Evolutionary conservation across 2,888 invertebrate species (phyloP), one percentile per base, ranked within the genome.

Genomic region (Willowsia nigromaculata): DNA sequence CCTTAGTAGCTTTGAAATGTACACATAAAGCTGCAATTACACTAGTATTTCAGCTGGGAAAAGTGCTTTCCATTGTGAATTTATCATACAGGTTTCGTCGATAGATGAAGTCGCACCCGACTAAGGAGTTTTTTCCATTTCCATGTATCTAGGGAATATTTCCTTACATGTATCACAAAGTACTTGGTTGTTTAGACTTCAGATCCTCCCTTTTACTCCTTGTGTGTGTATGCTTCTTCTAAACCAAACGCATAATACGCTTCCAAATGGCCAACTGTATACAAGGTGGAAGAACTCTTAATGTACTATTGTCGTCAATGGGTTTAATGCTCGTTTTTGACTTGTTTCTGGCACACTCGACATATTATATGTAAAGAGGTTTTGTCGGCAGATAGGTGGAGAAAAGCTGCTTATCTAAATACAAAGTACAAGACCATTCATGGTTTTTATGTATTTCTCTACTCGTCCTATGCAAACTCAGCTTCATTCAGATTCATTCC

Each of bases 401-500:
- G 56, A 56, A 25, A 56, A 25, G 56, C 25, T 56, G 25, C 56
- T 56, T 25, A 56, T 43, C 43, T n/a, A 15, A 47, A 11, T 47
- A 47, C 56, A 1, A 13, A 43, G n/a, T 22, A 65, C 65, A 74
- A 22, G 25, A 50, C 74, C 25, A 27, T 50, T 76, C 9, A 47
- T 76, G 50, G 18, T 53, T 18, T 43, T 40, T 27, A 22, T 43
- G 43, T 47, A 13, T 25, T 43, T 43, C 43, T 18, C 37, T 43
- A 15, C 18, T 47, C n/a, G 13, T 50, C 9, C 25, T 5, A 30
- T 1, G 25, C n/a, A 59, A 47, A 33, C 33, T 25, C 27, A 56
- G 78, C 76, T 85, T 76, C 59, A 76, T 85, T 85, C 65, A 30
- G 65, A 80, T 80, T 78, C 65, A 80, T 80, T 78, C 65, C 76